Percentiles rank a stretch among this genome's conserved stretches.
Evolutionary conservation across 2,113 vertebrate species (phyloP).

Genomic region (Limanda limanda): DNA sequence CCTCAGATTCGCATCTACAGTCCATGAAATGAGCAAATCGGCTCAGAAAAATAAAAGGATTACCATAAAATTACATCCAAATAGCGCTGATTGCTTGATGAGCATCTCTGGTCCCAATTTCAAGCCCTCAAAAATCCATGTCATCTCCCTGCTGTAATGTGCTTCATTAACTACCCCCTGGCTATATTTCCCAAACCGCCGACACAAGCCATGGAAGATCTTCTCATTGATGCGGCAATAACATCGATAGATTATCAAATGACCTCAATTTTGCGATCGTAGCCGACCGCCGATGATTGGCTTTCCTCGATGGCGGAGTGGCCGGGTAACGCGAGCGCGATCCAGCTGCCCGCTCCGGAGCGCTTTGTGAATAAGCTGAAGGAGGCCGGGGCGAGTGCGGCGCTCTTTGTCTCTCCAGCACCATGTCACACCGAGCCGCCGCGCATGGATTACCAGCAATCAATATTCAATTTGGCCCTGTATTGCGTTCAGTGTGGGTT

Average conservation of each 20-base stretch:
- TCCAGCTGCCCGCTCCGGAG: constrained; percentile 16
- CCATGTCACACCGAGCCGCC: constrained; percentile 46
- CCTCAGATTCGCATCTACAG: constrained; percentile 39
- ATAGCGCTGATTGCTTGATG: constrained; percentile 72
- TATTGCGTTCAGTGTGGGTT: constrained; percentile 17
- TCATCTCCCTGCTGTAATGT: constrained; percentile 62
- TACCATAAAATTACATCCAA: constrained; percentile 75
- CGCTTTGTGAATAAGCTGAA: constrained; percentile 32
- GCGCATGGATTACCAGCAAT: constrained; percentile 62
- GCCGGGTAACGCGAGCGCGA: constrained; percentile 28
- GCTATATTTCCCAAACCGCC: constrained; percentile 47
- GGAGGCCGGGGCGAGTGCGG: constrained; percentile 41
- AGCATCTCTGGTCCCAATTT: constrained; percentile 74
- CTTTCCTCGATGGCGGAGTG: constrained; percentile 30
- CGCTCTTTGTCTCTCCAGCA: constrained; percentile 39
- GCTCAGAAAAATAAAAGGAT: constrained; percentile 70
- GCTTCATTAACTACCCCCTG: constrained; percentile 57
- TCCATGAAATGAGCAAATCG: constrained; percentile 72
- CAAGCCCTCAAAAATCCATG: constrained; percentile 64
- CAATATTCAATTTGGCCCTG: constrained; percentile 72
- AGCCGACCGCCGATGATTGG: constrained; percentile 49
- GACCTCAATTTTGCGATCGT: constrained; percentile 17
- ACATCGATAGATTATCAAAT: background rate
- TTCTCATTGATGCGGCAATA: constrained; percentile 8
- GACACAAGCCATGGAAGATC: constrained; percentile 22